Evolutionary conservation across 1,140 invertebrate genomes (phyloP), one percentile per base, ranked within the genome.

Genomic region (Ctenoplectra terminalis): DNA sequence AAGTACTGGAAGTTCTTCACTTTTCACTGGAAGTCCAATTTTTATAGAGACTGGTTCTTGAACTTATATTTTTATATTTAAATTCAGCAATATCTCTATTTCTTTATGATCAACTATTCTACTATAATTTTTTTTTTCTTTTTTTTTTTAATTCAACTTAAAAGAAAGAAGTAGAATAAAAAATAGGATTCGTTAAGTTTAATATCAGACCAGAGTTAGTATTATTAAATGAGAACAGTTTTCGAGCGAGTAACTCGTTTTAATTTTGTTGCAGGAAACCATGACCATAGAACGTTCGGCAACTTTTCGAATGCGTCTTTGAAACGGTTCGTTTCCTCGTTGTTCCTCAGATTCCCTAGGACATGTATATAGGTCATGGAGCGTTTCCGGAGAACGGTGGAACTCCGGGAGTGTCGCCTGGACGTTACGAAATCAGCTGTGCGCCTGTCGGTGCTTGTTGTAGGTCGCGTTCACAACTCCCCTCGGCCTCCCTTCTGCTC

Each of bases 401-500:
- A 80, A 88, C 81, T 83, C 76, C 73, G 82, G 83, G 70, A 76
- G 78, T 81, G 78, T 80, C 71, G 80, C 40, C 20, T 70, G 26
- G 58, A 50, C 34, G 87, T 88, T 88, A 88, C 86, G 86, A 88
- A 88, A 88, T 88, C 87, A 88, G 87, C 87, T 88, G 87, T 86
- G 79, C 87, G 78, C 79, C 71, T 69, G 81, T 67, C 72, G 71
- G 54, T 43, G 71, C 81, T 88, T 88, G 87, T 79, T 88, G 83
- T 88, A 88, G 87, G 87, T 88, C 87, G 87, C 61, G 87, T 75
- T 67, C 75, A 81, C 74, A 72, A 73, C 56, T 50, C 69, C 71
- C 63, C 26, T 67, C 54, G 58, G 34, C 20, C 46, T 54, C 69
- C 54, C 50, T 52, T n/a, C 23, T 31, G 34, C 43, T 43, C 40